Evolutionary conservation across 1,140 invertebrate species (phyloP).

Genomic region (Drosophila prosaltans): DNA sequence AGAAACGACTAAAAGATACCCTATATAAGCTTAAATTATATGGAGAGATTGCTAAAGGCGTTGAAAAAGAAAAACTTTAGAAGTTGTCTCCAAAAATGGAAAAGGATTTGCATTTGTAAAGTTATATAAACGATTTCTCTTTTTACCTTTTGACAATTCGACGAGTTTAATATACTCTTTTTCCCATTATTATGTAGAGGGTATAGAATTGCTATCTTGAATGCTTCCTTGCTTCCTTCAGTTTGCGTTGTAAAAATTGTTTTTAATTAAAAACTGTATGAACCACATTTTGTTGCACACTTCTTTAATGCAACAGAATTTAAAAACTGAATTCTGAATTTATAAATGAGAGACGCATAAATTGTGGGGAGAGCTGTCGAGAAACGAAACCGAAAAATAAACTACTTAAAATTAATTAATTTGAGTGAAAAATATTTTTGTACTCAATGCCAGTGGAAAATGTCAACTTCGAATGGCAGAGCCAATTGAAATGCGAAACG

Average conservation of each 20-base stretch:
- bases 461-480: constrained; percentile 37
- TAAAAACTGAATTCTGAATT: constrained; percentile 14
- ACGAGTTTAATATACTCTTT: not conserved
- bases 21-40: not conserved
- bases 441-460: constrained; percentile 28
- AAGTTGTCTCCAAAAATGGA: too few species aligned
- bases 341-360: constrained; percentile 61
- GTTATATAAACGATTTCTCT: too few species aligned
- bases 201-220: not conserved
- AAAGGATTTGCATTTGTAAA: too few species aligned
- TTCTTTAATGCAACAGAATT: constrained; percentile 19
- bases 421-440: constrained; percentile 44
- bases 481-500: constrained; percentile 70
- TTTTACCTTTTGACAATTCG: not conserved
- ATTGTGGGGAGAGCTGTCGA: constrained; percentile 16
- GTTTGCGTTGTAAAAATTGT: not conserved
- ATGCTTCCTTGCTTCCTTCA: not conserved
- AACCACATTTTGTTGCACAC: constrained; percentile 8
- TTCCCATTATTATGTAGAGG: not conserved
- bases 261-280: constrained; percentile 16
- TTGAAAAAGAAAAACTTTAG: too few species aligned
- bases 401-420: constrained; percentile 68
- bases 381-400: constrained; percentile 20
- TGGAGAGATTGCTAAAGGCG: too few species aligned
- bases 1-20: not conserved